Conservation (phyloP, 2,888 invertebrate genomes). For the Gonocerus acuteangulatus region DNA sequence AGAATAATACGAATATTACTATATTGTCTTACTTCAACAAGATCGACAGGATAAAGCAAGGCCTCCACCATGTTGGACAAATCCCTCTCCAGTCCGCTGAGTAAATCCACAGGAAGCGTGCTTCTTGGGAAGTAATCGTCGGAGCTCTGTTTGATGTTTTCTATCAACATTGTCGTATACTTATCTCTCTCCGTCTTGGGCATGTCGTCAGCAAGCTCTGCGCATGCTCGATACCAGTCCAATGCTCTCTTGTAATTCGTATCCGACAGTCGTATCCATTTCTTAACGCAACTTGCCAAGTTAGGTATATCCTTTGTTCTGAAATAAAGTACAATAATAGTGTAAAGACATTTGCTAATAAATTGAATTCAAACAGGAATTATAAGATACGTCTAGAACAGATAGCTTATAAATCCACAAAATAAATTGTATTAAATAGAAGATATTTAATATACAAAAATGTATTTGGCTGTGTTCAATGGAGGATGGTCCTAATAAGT, state of each 20-base stretch:
- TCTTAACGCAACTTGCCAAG: not conserved
- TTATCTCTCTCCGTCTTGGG: not conserved
- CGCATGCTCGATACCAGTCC: slow-evolving; percentile 5
- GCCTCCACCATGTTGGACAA: not conserved
- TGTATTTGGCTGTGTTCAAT: too few relatives aligned
- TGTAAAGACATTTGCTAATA: too few relatives aligned
- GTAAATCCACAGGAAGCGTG: not conserved
- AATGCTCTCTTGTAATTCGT: not conserved
- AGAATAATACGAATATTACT: too few relatives aligned
- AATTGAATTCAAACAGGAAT: too few relatives aligned
- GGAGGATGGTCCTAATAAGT: too few relatives aligned
- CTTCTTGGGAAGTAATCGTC: slow-evolving; percentile 2
- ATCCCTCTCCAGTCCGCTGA: not conserved
- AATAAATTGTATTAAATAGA: too few relatives aligned
- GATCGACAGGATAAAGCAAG: not conserved
- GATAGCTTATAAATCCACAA: too few relatives aligned
- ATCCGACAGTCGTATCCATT: slow-evolving; percentile 3
- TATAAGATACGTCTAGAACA: too few relatives aligned
- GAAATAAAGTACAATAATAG: too few relatives aligned
- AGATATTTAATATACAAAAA: too few relatives aligned
- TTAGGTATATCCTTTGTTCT: not conserved
- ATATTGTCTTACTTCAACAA: not conserved
- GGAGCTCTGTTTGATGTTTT: slow-evolving; percentile 10
- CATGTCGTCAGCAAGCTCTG: not conserved
- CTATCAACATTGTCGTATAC: not conserved